Evolutionary conservation across 2,797 vertebrate species (phyloP).

Genomic region (Botia kubotai): DNA sequence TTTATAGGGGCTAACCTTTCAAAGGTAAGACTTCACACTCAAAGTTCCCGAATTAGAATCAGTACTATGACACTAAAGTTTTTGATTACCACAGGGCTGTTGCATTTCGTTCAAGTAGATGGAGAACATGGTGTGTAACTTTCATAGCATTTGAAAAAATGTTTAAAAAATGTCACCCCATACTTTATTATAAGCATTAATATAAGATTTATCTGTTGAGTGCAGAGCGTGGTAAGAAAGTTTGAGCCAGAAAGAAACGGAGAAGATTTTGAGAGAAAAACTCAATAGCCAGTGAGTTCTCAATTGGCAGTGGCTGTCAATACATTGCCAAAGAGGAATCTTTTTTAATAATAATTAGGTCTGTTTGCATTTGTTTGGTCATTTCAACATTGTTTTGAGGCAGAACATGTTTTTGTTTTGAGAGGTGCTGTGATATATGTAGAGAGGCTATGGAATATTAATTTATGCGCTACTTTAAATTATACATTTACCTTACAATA

Average conservation of each 20-base stretch:
- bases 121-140: conserved; percentile 42
- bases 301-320: neutral
- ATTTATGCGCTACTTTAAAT: too few species aligned
- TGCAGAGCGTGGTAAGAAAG: conserved; percentile 71
- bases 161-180: neutral
- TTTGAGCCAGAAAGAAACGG: conserved; percentile 84
- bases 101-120: conserved; percentile 8
- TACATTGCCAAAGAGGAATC: too few species aligned
- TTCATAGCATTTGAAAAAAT: neutral
- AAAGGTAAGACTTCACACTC: conserved; percentile 52
- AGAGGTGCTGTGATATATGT: too few species aligned
- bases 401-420: too few species aligned
- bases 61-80: neutral
- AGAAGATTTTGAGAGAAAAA: conserved; percentile 87
- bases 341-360: neutral
- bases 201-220: neutral
- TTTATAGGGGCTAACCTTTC: conserved; percentile 47
- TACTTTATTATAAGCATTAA: neutral
- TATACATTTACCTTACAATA: neutral
- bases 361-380: neutral
- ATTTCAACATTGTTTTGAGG: too few species aligned
- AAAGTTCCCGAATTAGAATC: neutral
- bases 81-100: conserved; percentile 38
- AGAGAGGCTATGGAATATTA: neutral
- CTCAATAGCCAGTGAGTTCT: too few species aligned